Base-by-base conservation (phyloP, 1,140 invertebrate genomes). In the Drosophila jambulina region DNA sequence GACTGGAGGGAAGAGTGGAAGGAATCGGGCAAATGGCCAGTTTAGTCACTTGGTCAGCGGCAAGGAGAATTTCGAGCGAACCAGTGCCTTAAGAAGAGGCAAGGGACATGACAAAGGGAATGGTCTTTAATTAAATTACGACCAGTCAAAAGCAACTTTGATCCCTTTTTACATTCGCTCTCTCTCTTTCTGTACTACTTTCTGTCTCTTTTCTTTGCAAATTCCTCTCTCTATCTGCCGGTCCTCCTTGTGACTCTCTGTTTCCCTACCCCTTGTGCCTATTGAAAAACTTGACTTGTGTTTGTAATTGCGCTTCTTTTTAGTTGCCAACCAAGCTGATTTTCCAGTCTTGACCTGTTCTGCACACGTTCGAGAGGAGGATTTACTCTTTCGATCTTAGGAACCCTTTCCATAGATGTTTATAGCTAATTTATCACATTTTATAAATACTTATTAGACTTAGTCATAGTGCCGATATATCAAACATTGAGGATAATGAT, bases 121-220 rank as follows among this genome's bases (percentile, higher is more conserved):
- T 84, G 85, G 78, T 69, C 84, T 84, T 90, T 88, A 88, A 88
- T 88, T 88, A 88, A 88, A 88, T 88, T 88, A 88, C 85, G 63
- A 75, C 64, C 59, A 78, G 63, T 78, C 84, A 88, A 84, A 87
- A 78, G 72, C 84, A 90, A 84, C 85, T 88, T 90, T 90, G 85
- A 90, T 90, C 84, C 85, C 78, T 90, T 88, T 81, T 63, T 67
- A 53, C 42, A 56, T 71, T 49, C 10, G 15, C 32, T 49, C 12
- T 13, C n/a, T 51, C 27, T 51, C 40, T 9, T 10, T 27, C 46
- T 23, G 15, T 12, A 27, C 23, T 25, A 42, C 43, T 21, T 15
- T 17, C 32, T 10, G 17, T 54, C 34, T 72, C 40, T 36, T 23
- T 25, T 21, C 38, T 49, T 61, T 43, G 45, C 59, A 53, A 48